Base-by-base conservation (phyloP, 1,140 invertebrate genomes). In the Nixonia krombeini region DNA sequence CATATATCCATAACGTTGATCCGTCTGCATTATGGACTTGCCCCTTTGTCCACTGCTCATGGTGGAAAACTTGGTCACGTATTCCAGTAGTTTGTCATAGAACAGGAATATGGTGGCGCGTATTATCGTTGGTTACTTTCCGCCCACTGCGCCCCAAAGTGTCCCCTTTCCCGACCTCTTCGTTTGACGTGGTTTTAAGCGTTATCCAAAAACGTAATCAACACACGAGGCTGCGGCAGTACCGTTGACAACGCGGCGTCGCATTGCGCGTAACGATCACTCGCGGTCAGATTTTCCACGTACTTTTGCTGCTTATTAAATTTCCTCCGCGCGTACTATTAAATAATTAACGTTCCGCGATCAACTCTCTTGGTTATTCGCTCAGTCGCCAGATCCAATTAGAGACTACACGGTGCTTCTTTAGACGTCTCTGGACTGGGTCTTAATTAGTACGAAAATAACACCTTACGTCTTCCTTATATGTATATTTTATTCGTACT, bases 81-180 rank as follows among this genome's bases (percentile, higher is more conserved):
- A 80, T 35, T 74, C 73, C 17, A 79, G 56, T 16, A 82, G 17
- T 42, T 81, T 80, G 69, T 81, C 79, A 81, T 82, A 82, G 73
- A 82, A 81, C 29, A 80, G 70, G 2, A 73, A 25, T 8, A 80
- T 73, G 8, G 73, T 75, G 10, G 74, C 72, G 25, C 78, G 76
- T 55, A 81, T 77, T 70, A 79, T 79, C 38, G 71, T 78, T 58
- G 37, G 62, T 8, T 45, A 28, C 23, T 18, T 15, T 13, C 4
- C 10, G 33, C 41, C 25, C 37, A 50, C 25, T 40, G 45, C 33
- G 33, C 12, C 26, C 37, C 29, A 50, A 40, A n/a, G 45, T 7
- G 8, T 18, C n/a, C 29, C n/a, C n/a, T 31, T 37, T 33, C 25
- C 8, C 28, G 8, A 21, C 6, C 6, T 2, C 10, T 13, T 13